phyloP scores from a whole-genome alignment of 2,113 vertebrate species.

The Fukomys damarensis region DNA sequence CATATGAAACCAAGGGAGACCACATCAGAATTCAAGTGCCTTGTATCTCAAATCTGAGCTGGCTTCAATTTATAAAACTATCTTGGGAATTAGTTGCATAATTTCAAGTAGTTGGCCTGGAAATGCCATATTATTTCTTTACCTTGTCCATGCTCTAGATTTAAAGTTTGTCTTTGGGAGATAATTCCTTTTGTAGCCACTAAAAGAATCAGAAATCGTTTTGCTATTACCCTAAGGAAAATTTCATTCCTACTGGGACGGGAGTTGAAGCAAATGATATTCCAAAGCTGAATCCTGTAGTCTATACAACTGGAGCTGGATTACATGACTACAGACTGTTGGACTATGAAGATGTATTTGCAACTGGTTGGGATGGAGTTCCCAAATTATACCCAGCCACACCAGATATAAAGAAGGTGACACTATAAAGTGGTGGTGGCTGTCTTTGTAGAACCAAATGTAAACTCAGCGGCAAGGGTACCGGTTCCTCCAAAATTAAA shows the following conservation, averaged over 20 bases:
- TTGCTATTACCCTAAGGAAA: constrained; percentile 86
- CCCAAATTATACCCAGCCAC: constrained; percentile 85
- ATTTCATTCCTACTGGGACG: constrained; percentile 77
- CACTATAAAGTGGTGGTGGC: constrained; percentile 64
- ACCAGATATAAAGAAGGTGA: constrained; percentile 82
- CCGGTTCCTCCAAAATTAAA: constrained; percentile 86
- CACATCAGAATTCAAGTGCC: constrained; percentile 25
- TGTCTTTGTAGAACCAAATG: constrained; percentile 82
- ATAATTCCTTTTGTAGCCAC: not conserved
- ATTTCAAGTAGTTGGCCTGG: constrained; percentile 46
- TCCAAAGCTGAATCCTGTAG: constrained; percentile 86
- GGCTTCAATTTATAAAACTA: constrained; percentile 43
- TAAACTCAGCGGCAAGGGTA: constrained; percentile 78
- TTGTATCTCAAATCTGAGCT: constrained; percentile 50
- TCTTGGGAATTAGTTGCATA: constrained; percentile 40
- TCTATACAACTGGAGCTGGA: constrained; percentile 60
- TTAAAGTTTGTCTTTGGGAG: constrained; percentile 35
- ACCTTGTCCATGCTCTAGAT: not conserved
- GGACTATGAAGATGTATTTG: constrained; percentile 80
- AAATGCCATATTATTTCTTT: not conserved
- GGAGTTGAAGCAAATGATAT: constrained; percentile 55
- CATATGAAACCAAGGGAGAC: constrained; percentile 22
- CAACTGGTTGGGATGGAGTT: constrained; percentile 30
- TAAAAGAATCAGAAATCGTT: constrained; percentile 51
- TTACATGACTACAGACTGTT: constrained; percentile 78